Base-by-base conservation (phyloP, 1,140 invertebrate species). In the Lanistes nyassanus region DNA sequence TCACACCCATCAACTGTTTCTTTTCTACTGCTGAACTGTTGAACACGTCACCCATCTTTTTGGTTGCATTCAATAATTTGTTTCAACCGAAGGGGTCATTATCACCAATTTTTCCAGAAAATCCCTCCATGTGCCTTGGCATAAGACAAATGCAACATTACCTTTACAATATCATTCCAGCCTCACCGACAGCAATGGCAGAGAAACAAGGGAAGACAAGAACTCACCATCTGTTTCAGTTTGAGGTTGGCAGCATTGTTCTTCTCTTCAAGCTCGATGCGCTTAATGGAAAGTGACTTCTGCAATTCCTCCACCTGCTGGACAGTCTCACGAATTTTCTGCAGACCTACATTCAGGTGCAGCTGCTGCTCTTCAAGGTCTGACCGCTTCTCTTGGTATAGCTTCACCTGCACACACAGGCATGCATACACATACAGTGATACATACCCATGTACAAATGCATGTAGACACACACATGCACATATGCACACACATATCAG, bases 221-320 rank as follows among this genome's bases (percentile, higher is more conserved):
- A 37, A 78, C 79, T 77, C 74, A 92, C 94, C 98, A 99, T 99
- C 88, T 99, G 97, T 81, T 97, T 94, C 21, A 99, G 91, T 91
- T 99, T 99, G 1, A 95, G 94, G 91, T 99, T 99, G 31, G 98
- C 98, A 19, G 97, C 96, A 85, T 97, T 96, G 88, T 99, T 99
- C 91, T 99, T 99, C n/a, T 95, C 95, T 92, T 98, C 95, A 51
- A 99, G 89, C 91, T 99, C 97, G 91, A 95, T 83, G 66, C 88
- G 82, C 91, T 99, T 99, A 3, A 99, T 94, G 66, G 97, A 97
- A 60, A 99, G 92, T 79, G 97, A 98, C 89, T 98, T 98, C 85
- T 99, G 98, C 93, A 99, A 96, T 89, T 99, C 98, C 88, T 99
- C 98, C 4, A 99, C 98, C 89, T 99, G 98, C 86, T 99, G 97